Conservation (phyloP, 2,797 vertebrate genomes). For the Ctenopoma kingsleyae region DNA sequence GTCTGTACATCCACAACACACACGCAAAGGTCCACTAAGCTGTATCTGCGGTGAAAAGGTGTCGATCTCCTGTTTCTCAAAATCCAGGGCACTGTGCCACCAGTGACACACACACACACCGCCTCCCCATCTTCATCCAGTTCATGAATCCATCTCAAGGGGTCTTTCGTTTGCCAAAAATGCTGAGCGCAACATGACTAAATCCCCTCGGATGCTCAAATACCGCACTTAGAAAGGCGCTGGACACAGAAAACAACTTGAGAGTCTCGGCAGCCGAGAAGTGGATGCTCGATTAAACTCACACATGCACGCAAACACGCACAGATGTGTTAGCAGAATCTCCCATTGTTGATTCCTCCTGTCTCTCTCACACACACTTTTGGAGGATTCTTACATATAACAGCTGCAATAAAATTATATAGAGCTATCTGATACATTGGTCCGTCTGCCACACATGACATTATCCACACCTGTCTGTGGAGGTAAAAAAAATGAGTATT, state of each 20-base stretch:
- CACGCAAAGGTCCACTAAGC: constrained; percentile 34
- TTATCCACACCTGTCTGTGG: constrained; percentile 61
- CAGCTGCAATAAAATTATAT: constrained; percentile 50
- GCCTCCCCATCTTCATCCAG: constrained; percentile 41
- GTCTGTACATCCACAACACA: constrained; percentile 27
- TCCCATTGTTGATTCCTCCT: constrained; percentile 22
- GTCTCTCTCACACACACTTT: constrained; percentile 9
- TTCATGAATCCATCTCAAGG: constrained; percentile 72
- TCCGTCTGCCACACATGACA: constrained; percentile 44
- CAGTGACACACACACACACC: constrained; percentile 35
- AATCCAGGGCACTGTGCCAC: constrained; percentile 75
- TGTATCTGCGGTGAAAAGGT: constrained; percentile 52
- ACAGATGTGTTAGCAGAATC: constrained; percentile 29
- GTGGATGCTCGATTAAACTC: constrained; percentile 52
- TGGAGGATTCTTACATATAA: constrained; percentile 50
- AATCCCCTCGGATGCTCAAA: constrained; percentile 64
- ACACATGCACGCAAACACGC: background rate
- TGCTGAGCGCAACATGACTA: constrained; percentile 72
- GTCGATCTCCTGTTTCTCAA: constrained; percentile 49
- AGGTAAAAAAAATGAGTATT: constrained; percentile 30
- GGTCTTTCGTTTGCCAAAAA: constrained; percentile 71
- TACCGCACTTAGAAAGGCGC: constrained; percentile 55
- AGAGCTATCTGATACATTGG: constrained; percentile 44
- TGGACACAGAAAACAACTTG: constrained; percentile 61
- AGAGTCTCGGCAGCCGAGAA: constrained; percentile 54